Evolutionary conservation across 2,888 invertebrate genomes (phyloP).

Genomic region (Lasioglossum vierecki): DNA sequence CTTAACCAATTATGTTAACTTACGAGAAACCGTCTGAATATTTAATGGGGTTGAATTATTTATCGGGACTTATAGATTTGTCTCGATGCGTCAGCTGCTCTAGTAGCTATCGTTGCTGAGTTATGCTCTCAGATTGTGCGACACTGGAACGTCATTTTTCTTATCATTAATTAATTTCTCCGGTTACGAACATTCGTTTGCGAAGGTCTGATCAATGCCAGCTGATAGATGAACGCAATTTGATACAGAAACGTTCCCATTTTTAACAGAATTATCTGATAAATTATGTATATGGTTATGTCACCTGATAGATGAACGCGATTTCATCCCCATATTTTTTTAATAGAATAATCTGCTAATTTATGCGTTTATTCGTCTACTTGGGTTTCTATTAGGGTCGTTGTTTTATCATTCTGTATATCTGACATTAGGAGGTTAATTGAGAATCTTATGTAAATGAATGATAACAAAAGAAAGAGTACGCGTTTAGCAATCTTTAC

Average conservation of each 20-base stretch:
- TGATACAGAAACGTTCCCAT: not conserved
- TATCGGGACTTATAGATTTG: slow-evolving; percentile 28
- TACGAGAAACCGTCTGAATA: slow-evolving; percentile 36
- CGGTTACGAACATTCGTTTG: not conserved
- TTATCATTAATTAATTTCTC: too few species aligned
- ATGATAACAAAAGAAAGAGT: not conserved
- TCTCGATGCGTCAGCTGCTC: not conserved
- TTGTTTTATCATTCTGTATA: not conserved
- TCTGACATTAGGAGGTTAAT: not conserved
- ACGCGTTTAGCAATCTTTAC: not conserved
- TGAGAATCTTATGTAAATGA: not conserved
- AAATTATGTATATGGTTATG: not conserved
- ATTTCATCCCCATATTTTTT: not conserved
- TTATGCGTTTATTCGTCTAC: not conserved
- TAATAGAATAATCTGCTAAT: not conserved
- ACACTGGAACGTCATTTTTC: not conserved
- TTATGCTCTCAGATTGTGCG: not conserved
- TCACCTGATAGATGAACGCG: not conserved
- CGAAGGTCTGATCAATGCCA: not conserved
- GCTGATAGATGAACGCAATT: not conserved
- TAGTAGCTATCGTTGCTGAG: not conserved
- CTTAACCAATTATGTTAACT: slow-evolving; percentile 53
- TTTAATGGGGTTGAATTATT: slow-evolving; percentile 21
- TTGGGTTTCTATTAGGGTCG: not conserved
- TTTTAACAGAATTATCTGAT: not conserved